Conservation (phyloP, 2,888 invertebrate genomes). For the Drosophila siamana region DNA sequence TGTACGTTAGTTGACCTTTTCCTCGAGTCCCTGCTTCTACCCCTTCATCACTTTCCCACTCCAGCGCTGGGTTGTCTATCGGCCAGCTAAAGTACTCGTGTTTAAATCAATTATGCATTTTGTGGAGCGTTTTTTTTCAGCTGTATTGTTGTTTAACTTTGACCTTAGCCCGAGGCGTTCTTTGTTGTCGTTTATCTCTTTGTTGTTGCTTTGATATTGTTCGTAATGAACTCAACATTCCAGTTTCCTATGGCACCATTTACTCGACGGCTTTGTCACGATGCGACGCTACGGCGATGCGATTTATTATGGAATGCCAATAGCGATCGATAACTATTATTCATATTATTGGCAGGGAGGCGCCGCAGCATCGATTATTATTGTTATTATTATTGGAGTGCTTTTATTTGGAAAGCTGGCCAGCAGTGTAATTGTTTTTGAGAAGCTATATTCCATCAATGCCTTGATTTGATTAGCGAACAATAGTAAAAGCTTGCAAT, state of each 20-base stretch:
- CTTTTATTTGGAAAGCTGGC: conserved; percentile 22
- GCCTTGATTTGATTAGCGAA: neutral
- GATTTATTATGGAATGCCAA: conserved; percentile 66
- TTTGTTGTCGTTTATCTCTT: conserved; percentile 61
- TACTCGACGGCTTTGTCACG: conserved; percentile 68
- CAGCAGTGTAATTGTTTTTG: neutral
- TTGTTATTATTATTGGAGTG: conserved; percentile 12
- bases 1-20: conserved; percentile 78
- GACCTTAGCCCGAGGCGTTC: conserved; percentile 75
- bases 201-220: conserved; percentile 47
- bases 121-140: conserved; percentile 63
- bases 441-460: neutral
- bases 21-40: conserved; percentile 32
- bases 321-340: conserved; percentile 66
- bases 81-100: conserved; percentile 56
- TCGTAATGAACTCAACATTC: conserved; percentile 68
- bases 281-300: conserved; percentile 56
- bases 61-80: conserved; percentile 20
- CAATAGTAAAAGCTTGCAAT: conserved; percentile 1
- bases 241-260: conserved; percentile 78
- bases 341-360: conserved; percentile 59
- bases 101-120: conserved; percentile 82
- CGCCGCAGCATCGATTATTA: conserved; percentile 54
- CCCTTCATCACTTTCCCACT: conserved; percentile 3
- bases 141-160: conserved; percentile 65